These are phyloP conservation scores for Endotricha flammealis DNA, from an alignment of 2,888 invertebrate species.

Conservation along the genomic window DNA sequence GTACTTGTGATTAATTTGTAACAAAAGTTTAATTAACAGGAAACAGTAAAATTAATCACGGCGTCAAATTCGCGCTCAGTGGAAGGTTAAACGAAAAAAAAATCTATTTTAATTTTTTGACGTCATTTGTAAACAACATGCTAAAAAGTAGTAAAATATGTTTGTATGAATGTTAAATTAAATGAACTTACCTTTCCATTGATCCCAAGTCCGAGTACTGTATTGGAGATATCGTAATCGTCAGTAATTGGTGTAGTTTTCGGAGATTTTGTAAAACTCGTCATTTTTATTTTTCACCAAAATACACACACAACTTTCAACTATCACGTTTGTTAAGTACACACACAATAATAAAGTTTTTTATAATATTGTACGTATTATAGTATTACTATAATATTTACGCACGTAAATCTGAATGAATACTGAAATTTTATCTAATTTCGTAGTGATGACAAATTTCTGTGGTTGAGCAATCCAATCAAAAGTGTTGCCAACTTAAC, in stretches of 20 bases:
- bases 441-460: slow-evolving; percentile 31
- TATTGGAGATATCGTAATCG: slow-evolving; percentile 94
- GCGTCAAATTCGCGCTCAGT: too few species aligned
- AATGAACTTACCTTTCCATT: slow-evolving; percentile 91
- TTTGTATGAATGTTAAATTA: slow-evolving; percentile 15
- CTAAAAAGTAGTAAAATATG: slow-evolving; percentile 17
- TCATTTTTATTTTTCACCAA: slow-evolving; percentile 47
- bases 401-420: slow-evolving; percentile 16
- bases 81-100: slow-evolving; percentile 10
- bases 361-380: slow-evolving; percentile 11
- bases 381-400: slow-evolving; percentile 11
- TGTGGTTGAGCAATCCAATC: slow-evolving; percentile 22
- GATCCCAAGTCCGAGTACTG: slow-evolving; percentile 96
- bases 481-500: slow-evolving; percentile 17
- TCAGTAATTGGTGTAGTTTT: slow-evolving; percentile 91
- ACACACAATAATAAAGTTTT: too few species aligned
- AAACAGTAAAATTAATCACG: too few species aligned
- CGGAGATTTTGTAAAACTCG: slow-evolving; percentile 68
- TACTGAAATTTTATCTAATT: slow-evolving; percentile 31
- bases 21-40: too few species aligned
- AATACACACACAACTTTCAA: slow-evolving; percentile 25
- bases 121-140: slow-evolving; percentile 47
- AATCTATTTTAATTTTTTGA: slow-evolving; percentile 19
- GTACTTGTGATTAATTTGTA: too few species aligned
- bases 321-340: slow-evolving; percentile 18